Conservation (phyloP, 1,140 invertebrate species). For the Zaprionus nigranus region DNA sequence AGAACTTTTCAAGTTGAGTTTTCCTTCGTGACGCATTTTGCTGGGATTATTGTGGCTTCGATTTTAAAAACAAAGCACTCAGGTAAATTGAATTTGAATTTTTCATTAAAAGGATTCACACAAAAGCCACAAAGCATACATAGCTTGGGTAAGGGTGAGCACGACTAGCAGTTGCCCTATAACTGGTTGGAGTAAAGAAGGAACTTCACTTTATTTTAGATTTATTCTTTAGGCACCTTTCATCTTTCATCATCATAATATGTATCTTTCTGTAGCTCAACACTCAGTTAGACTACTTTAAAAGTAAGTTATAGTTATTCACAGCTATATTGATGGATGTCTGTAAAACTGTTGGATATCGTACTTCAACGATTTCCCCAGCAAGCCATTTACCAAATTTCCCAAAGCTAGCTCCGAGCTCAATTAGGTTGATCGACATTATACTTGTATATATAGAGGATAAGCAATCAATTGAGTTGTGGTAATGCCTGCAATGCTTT, state of each 20-base stretch:
- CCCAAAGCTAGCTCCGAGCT: not conserved
- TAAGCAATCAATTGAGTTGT: not conserved
- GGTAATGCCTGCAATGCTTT: not conserved
- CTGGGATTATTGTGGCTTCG: constrained; percentile 9
- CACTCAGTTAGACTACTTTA: too few species aligned
- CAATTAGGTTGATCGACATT: not conserved
- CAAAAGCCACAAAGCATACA: not conserved
- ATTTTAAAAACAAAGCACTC: constrained; percentile 57
- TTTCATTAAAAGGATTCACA: constrained; percentile 54
- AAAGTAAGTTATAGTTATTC: too few species aligned
- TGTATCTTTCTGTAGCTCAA: too few species aligned
- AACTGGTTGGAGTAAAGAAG: too few species aligned
- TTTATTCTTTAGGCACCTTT: too few species aligned
- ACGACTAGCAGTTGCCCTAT: constrained; percentile 3
- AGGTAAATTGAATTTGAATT: constrained; percentile 74
- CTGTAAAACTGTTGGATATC: not conserved
- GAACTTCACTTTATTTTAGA: too few species aligned
- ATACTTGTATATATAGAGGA: not conserved
- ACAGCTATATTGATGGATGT: too few species aligned
- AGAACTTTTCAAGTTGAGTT: constrained; percentile 33
- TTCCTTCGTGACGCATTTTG: constrained; percentile 6
- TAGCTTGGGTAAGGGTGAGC: not conserved
- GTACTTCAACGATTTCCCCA: not conserved
- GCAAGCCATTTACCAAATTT: not conserved
- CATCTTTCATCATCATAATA: too few species aligned